Evolutionary conservation across 1,140 invertebrate species (phyloP).

Genomic region (Leptinotarsa defecta): DNA sequence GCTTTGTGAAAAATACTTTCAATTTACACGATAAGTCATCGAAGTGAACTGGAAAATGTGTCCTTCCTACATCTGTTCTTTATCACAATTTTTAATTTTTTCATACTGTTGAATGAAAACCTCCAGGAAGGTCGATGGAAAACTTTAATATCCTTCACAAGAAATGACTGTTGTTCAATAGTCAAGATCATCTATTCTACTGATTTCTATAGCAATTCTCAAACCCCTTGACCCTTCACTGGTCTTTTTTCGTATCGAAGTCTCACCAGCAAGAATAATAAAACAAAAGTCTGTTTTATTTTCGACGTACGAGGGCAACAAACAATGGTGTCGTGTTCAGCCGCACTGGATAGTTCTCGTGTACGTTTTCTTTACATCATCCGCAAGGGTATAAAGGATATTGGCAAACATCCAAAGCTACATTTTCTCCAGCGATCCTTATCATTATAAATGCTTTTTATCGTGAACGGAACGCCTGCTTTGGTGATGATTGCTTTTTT

Average conservation of each 20-base stretch:
- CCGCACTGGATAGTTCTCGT: background rate
- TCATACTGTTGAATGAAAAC: too few species aligned
- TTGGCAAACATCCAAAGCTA: constrained; percentile 3
- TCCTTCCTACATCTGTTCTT: too few species aligned
- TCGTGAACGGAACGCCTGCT: background rate
- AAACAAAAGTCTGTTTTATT: background rate
- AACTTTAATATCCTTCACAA: too few species aligned
- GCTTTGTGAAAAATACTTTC: too few species aligned
- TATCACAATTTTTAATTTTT: too few species aligned
- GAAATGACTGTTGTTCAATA: too few species aligned
- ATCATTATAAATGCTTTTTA: constrained; percentile 9
- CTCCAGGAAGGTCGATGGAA: too few species aligned
- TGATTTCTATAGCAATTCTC: too few species aligned
- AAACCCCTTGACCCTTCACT: background rate
- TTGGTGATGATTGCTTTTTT: background rate
- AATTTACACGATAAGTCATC: too few species aligned
- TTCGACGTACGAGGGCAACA: background rate
- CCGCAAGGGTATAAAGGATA: background rate
- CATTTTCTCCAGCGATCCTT: background rate
- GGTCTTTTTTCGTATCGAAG: background rate
- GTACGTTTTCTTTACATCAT: constrained; percentile 6
- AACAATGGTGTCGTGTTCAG: constrained; percentile 2
- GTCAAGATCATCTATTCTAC: too few species aligned
- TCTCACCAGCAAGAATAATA: background rate
- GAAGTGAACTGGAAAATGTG: too few species aligned